Evolutionary conservation across 64 coral and sea anemone species (phyloP).

Genomic region (Actinia equina): DNA sequence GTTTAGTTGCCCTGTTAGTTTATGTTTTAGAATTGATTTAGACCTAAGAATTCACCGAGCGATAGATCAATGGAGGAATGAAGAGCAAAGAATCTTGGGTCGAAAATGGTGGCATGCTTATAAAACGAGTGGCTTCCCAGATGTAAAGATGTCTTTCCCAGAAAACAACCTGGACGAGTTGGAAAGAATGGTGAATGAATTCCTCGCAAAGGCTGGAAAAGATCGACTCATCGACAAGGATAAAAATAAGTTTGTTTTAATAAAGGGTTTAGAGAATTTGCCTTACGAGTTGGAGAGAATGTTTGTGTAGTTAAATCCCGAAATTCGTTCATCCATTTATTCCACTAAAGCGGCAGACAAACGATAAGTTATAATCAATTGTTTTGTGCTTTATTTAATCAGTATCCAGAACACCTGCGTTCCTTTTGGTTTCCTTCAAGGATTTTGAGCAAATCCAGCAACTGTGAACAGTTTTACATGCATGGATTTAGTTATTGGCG

Average conservation of each 20-base stretch:
- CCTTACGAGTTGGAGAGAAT: not conserved
- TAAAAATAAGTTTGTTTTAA: conserved; percentile 50
- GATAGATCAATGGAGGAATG: conserved; percentile 50
- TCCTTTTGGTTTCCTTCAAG: not conserved
- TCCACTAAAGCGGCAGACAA: too few relatives aligned
- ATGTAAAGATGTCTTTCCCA: conserved; percentile 31
- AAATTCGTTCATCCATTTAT: too few relatives aligned
- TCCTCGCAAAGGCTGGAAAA: conserved; percentile 24
- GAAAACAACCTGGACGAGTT: conserved; percentile 40
- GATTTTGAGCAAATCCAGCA: too few relatives aligned
- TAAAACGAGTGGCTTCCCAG: conserved; percentile 51
- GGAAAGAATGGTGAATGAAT: conserved; percentile 16
- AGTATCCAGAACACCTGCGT: not conserved
- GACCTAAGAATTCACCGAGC: conserved; percentile 28
- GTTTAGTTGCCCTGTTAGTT: conserved; percentile 54
- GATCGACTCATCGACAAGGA: conserved; percentile 31
- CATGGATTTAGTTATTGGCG: too few relatives aligned
- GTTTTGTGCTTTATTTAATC: not conserved
- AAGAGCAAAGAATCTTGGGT: conserved; percentile 40
- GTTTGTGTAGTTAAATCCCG: not conserved
- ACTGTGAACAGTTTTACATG: too few relatives aligned
- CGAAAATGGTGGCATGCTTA: conserved; percentile 70
- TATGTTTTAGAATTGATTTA: conserved; percentile 57
- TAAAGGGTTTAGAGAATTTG: conserved; percentile 41
- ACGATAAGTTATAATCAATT: too few relatives aligned